A percentile compares a stretch with the other conserved stretches of the same genome.
phyloP scores from a whole-genome alignment of 1,140 invertebrate species.

The Drosophila pruinosa region DNA sequence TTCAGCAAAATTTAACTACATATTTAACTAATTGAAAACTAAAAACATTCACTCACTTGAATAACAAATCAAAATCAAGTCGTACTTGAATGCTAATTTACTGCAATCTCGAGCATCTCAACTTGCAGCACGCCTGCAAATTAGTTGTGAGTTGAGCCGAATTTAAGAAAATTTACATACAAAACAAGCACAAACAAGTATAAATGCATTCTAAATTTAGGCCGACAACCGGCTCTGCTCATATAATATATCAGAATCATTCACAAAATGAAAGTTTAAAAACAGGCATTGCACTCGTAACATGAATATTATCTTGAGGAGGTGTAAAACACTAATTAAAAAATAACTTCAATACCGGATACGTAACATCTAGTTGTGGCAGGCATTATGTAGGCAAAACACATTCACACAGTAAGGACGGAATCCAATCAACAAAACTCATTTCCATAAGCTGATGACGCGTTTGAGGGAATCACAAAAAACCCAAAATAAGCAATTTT shows the following conservation, averaged over 20 bases:
- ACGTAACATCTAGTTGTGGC: conserved; percentile 34
- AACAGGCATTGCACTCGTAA: not conserved
- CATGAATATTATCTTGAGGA: not conserved
- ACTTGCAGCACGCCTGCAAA: conserved; percentile 31
- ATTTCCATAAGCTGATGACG: conserved; percentile 19
- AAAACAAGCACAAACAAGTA: not conserved
- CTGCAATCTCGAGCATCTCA: conserved; percentile 38
- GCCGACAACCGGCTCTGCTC: conserved; percentile 39
- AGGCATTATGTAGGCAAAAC: conserved; percentile 41
- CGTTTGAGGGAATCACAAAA: conserved; percentile 24
- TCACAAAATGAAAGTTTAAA: conserved; percentile 6
- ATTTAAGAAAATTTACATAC: conserved; percentile 63
- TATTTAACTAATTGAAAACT: conserved; percentile 31
- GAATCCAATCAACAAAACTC: conserved; percentile 32
- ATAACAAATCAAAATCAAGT: conserved; percentile 63
- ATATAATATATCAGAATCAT: conserved; percentile 23
- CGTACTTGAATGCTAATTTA: conserved; percentile 74
- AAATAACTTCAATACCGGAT: conserved; percentile 21
- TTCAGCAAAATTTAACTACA: conserved; percentile 47
- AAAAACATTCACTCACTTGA: conserved; percentile 25
- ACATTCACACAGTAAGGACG: conserved; percentile 14
- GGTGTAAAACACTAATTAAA: not conserved
- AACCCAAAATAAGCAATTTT: conserved; percentile 30
- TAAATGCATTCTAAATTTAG: conserved; percentile 52
- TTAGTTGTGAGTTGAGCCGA: conserved; percentile 30